Conservation (phyloP, 2,113 vertebrate species). For the Cyphomyrus discorhynchus region DNA sequence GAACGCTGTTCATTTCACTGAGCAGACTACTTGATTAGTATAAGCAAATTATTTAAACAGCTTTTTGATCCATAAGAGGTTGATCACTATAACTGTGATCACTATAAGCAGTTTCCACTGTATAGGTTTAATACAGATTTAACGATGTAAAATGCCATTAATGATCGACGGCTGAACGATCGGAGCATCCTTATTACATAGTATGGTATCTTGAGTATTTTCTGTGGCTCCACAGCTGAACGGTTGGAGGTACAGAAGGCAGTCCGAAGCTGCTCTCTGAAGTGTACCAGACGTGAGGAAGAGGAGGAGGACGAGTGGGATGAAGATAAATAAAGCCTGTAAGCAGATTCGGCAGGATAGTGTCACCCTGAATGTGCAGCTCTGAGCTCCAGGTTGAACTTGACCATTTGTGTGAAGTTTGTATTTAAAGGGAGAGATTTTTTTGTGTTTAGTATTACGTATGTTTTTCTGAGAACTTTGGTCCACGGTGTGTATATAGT, state of each 20-base stretch:
- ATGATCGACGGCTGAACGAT: too few relatives aligned
- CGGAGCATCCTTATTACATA: neutral
- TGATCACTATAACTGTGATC: too few relatives aligned
- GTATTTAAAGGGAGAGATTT: neutral
- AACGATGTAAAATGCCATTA: too few relatives aligned
- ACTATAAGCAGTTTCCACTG: too few relatives aligned
- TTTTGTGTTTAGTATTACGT: neutral
- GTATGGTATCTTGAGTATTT: neutral
- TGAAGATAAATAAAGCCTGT: neutral
- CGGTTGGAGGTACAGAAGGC: conserved; percentile 63
- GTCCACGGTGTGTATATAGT: neutral
- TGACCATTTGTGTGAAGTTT: neutral
- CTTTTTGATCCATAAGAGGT: too few relatives aligned
- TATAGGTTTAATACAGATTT: too few relatives aligned
- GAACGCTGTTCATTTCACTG: too few relatives aligned
- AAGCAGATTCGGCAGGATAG: neutral
- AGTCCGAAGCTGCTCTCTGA: conserved; percentile 66
- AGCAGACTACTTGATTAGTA: too few relatives aligned
- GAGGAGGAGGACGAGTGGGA: conserved; percentile 46
- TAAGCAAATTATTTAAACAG: too few relatives aligned
- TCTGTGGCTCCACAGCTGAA: conserved; percentile 61
- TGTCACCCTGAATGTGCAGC: neutral
- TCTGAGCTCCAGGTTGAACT: neutral
- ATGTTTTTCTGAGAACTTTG: neutral
- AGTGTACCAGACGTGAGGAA: conserved; percentile 35